Evolutionary conservation across 2,888 invertebrate genomes (phyloP).

Genomic region (Mechanitis messenoides): DNA sequence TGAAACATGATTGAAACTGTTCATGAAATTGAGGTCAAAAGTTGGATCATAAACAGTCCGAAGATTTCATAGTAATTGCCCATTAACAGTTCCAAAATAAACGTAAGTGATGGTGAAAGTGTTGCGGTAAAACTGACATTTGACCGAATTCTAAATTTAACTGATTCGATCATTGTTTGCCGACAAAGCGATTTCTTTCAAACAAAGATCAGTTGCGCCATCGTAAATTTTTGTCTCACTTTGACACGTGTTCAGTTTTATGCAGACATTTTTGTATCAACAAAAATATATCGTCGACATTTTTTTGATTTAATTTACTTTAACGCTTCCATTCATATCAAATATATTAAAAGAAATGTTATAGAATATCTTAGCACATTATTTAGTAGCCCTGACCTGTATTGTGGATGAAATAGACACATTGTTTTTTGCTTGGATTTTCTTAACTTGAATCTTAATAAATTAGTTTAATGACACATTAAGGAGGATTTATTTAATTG

Average conservation of each 20-base stretch:
- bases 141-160: conserved; percentile 52
- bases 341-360: not conserved
- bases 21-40: not conserved
- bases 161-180: conserved; percentile 40
- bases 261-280: not conserved
- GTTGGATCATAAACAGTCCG: conserved; percentile 1
- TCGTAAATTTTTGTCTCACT: conserved; percentile 41
- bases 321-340: not conserved
- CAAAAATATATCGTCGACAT: not conserved
- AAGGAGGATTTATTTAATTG: conserved; percentile 49
- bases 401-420: not conserved
- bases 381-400: conserved; percentile 4
- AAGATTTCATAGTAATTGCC: conserved; percentile 20
- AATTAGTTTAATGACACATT: conserved; percentile 15
- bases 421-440: not conserved
- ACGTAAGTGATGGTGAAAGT: conserved; percentile 20
- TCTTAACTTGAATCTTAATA: conserved; percentile 1
- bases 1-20: not conserved
- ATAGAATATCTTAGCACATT: not conserved
- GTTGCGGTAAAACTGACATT: conserved; percentile 36
- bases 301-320: not conserved
- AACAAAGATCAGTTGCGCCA: conserved; percentile 27
- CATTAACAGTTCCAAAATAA: conserved; percentile 26
- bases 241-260: conserved; percentile 46
- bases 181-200: conserved; percentile 35